Percentiles rank a stretch among this genome's conserved stretches.
These are phyloP conservation scores for Anomalospiza imberbis DNA, from an alignment of 2,797 vertebrate genomes.

Conservation along the genomic window DNA sequence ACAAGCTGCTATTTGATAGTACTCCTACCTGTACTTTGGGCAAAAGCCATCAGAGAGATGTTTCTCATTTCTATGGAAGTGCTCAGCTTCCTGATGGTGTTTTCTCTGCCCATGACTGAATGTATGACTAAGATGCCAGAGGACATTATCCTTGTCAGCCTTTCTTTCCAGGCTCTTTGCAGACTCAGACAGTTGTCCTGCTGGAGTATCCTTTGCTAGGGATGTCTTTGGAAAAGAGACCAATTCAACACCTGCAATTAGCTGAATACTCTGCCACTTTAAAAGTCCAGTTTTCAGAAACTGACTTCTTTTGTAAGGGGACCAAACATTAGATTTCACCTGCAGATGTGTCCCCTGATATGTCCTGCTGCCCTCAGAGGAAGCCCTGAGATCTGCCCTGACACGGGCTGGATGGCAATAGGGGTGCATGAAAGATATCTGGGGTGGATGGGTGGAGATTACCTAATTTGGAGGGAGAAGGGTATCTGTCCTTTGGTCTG, in stretches of 20 bases:
- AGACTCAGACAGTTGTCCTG: not conserved
- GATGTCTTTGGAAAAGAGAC: not conserved
- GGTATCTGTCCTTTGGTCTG: not conserved
- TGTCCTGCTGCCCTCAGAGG: not conserved
- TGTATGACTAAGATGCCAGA: not conserved
- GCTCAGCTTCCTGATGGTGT: not conserved
- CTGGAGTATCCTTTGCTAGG: not conserved
- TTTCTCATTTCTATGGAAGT: not conserved
- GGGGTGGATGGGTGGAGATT: not conserved
- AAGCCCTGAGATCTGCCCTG: not conserved
- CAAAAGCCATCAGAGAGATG: not conserved
- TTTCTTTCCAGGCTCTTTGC: not conserved
- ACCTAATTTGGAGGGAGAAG: not conserved
- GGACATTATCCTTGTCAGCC: not conserved
- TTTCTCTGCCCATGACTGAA: not conserved
- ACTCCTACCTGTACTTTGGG: not conserved
- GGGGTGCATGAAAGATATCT: not conserved
- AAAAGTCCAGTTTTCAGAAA: not conserved
- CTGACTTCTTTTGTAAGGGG: not conserved
- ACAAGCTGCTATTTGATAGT: not conserved
- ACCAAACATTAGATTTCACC: not conserved
- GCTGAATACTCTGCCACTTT: not conserved
- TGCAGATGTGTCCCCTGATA: not conserved
- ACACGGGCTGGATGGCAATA: not conserved
- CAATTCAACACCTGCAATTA: not conserved